Base-by-base conservation (phyloP, 1,140 invertebrate species). In the Lycorma delicatula region DNA sequence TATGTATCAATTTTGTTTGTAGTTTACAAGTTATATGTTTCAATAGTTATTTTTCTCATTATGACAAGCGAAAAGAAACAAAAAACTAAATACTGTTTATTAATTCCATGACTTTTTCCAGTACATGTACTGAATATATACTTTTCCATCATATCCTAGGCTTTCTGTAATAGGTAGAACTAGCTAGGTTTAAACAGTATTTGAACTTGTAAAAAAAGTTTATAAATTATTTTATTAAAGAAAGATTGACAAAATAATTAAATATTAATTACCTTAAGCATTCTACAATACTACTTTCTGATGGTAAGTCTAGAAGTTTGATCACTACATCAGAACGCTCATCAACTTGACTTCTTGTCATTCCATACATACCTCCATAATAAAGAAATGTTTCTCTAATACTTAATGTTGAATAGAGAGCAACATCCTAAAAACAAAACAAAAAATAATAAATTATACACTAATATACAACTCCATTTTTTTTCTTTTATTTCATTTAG, bases 301-400 rank as follows among this genome's bases (percentile, higher is more conserved):
- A 77, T 1, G 88, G 87, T 38, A 93, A 69, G 18, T 91, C 83
- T 1, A 93, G 72, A 9, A 95, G 76, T 16, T 82, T 76, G 5
- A 81, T 72, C 1, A 95, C 77, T 65, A 87, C 82, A 26, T 77
- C 72, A 59, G 82, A 86, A 61, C 86, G 75, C 29, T 84, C 76
- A 3, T 77, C 71, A 29, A 94, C 85, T 22, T 77, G 74, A 3
- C 74, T 63, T 5, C 79, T 74, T 0, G 76, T 75, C 79, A 97
- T 84, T 7, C 87, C 85, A 67, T 91, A 90, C 44, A 97, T 84
- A 20, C 86, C 75, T 0, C 93, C 93, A 72, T 96, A 97, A 71
- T 92, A 97, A 56, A 82, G 83, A 3, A 97, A 75, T 0, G 91
- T 91, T 61, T 91, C 88, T 48, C 81, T 80, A 1, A 93, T 87